These are phyloP conservation scores for Lepidochitona cinerea DNA, from an alignment of 2,888 invertebrate genomes.

Conservation along the genomic window DNA sequence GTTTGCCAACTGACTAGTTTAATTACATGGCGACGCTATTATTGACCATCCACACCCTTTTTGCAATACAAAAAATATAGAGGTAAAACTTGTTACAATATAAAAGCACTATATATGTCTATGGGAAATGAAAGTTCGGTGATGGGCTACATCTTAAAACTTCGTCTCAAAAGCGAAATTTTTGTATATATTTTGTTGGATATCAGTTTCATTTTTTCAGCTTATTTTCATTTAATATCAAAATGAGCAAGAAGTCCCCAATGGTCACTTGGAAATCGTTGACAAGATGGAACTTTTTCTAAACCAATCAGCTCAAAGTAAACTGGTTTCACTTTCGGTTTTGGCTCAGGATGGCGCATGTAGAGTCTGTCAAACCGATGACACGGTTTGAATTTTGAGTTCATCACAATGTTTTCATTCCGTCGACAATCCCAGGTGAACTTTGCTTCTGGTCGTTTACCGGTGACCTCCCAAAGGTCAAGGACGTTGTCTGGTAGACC, in stretches of 20 bases:
- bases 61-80: no score
- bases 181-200: no score
- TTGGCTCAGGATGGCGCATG: conserved; percentile 57
- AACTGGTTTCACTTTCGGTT: conserved; percentile 62
- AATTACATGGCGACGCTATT: no score
- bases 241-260: conserved; percentile 73
- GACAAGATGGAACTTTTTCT: conserved; percentile 72
- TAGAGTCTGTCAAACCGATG: conserved; percentile 75
- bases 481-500: conserved; percentile 70
- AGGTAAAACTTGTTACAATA: no score
- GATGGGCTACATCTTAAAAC: no score
- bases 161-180: no score
- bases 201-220: no score
- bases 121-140: no score
- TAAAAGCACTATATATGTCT: no score
- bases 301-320: conserved; percentile 75
- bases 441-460: conserved; percentile 72
- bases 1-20: no score
- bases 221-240: conserved; percentile 41
- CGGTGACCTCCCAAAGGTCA: conserved; percentile 75
- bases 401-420: conserved; percentile 74
- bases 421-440: conserved; percentile 76
- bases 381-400: conserved; percentile 68
- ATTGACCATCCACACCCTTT: no score
- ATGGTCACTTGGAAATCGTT: conserved; percentile 75